These are phyloP conservation scores for Drosophila sechellia DNA, from an alignment of 1,140 invertebrate species.

Conservation along the genomic window DNA sequence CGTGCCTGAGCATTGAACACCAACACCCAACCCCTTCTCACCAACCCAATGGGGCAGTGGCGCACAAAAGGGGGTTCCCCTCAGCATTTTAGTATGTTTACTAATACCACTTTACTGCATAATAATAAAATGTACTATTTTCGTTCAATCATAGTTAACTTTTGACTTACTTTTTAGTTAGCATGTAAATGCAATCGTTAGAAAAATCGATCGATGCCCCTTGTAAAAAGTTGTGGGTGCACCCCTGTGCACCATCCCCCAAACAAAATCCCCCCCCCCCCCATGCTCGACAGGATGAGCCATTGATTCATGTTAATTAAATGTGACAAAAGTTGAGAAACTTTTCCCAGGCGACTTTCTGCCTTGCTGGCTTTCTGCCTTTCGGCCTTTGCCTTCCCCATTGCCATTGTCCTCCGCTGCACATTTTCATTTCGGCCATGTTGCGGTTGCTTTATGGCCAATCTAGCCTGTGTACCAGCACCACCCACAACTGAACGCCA, in stretches of 20 bases:
- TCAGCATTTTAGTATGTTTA: too few species aligned
- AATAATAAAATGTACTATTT: too few species aligned
- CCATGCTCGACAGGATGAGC: slow-evolving; percentile 24
- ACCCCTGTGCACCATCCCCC: neutral
- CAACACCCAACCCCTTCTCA: too few species aligned
- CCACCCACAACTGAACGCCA: neutral
- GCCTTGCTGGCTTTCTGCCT: neutral
- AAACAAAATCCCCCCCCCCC: neutral
- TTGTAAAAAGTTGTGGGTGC: neutral
- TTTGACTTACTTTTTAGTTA: too few species aligned
- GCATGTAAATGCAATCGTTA: too few species aligned
- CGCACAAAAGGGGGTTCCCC: neutral
- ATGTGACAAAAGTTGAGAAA: slow-evolving; percentile 70
- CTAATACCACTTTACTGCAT: too few species aligned
- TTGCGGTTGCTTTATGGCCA: slow-evolving; percentile 43
- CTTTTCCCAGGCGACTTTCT: slow-evolving; percentile 34
- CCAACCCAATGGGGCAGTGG: neutral
- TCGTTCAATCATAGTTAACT: too few species aligned
- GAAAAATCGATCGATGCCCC: neutral
- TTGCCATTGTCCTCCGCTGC: slow-evolving; percentile 29
- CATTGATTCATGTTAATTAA: slow-evolving; percentile 80
- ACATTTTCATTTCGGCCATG: slow-evolving; percentile 55
- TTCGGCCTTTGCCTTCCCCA: neutral
- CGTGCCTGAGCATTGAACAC: slow-evolving; percentile 38
- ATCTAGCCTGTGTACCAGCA: neutral